Evolutionary conservation across 2,797 vertebrate species (phyloP), one percentile per base, ranked within the genome.

Genomic region (Cottoperca gobio): DNA sequence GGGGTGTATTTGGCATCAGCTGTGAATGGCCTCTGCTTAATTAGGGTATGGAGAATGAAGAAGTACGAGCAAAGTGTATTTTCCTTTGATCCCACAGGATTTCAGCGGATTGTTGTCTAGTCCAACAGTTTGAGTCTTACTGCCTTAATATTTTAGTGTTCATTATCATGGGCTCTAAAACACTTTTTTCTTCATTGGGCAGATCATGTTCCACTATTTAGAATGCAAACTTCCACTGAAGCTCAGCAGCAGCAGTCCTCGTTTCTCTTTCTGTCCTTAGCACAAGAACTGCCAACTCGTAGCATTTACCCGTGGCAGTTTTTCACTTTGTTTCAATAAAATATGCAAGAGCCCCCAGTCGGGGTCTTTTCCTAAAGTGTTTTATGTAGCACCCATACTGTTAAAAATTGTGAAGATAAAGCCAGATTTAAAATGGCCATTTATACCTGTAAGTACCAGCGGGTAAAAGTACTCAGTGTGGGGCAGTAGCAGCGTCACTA

Each of bases 61-160:
- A 61, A 77, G 78, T 69, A 84, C 64, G 39, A 75, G 52, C 40
- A 46, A 11, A 54, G 65, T 45, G 48, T 50, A 35, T 64, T 76
- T 82, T 55, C 43, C 48, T 88, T 82, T 88, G 81, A 89, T 89
- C 84, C 67, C 79, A 62, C 43, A 58, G 62, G 54, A 84, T 66
- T 77, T 78, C 24, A 70, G 50, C 4, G 42, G 43, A 37, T 79
- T 87, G 69, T 82, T 87, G 76, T 84, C 73, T 66, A 16, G 31
- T 60, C 26, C 33, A 76, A 83, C 69, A 65, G 53, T 83, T 73
- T 84, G 53, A 77, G 46, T 74, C 68, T 72, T 62, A 60, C 50
- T 43, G 61, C 28, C 54, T 76, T 48, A 49, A 74, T 86, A 67
- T 63, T 86, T 86, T 75, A 77, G 5, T 48, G n/a, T 65, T 66